Base-by-base conservation (phyloP, 1,140 invertebrate species). In the Pseudobourletiella spinata region DNA sequence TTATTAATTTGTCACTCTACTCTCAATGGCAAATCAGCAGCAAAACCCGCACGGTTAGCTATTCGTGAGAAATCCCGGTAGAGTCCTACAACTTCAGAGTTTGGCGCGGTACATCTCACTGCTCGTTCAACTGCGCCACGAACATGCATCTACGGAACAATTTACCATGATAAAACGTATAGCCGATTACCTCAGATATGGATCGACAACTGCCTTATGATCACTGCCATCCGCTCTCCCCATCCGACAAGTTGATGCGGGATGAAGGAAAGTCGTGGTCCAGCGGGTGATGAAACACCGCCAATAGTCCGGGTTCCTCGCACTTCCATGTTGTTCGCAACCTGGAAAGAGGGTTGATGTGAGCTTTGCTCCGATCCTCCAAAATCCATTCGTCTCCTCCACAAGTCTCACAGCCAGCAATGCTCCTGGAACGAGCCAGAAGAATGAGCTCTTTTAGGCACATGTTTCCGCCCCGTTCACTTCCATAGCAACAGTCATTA, bases 231-330 rank as follows among this genome's bases (percentile, higher is more conserved):
- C 35, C 8, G n/a, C n/a, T n/a, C 8, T n/a, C 8, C 35, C 35
- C 35, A 39, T 39, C n/a, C n/a, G 8, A n/a, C 8, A 8, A 39
- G 35, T 39, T 11, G 8, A 8, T 11, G n/a, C 35, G 8, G n/a
- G 8, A 39, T 39, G 35, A 39, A 11, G 35, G 35, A 39, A n/a
- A 11, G 35, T 11, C 8, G n/a, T 39, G 35, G 35, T 39, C 35
- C 8, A n/a, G 8, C 8, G 8, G 35, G 8, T 8, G n/a, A 39
- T 8, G 35, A 11, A 66, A 54, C 75, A 76, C 48, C 66, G 54
- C 60, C 74, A 69, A 35, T 76, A 76, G 1, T n/a, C n/a, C n/a
- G 30, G 43, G 20, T 73, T 71, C 11, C 52, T 62, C 14, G 63
- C 65, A 18, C 67, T 56, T 25, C 20, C 46, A 35, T 61, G 63